phyloP scores from a whole-genome alignment of 2,113 vertebrate genomes.

The western clawed frog (Xenopus tropicalis) region DNA sequence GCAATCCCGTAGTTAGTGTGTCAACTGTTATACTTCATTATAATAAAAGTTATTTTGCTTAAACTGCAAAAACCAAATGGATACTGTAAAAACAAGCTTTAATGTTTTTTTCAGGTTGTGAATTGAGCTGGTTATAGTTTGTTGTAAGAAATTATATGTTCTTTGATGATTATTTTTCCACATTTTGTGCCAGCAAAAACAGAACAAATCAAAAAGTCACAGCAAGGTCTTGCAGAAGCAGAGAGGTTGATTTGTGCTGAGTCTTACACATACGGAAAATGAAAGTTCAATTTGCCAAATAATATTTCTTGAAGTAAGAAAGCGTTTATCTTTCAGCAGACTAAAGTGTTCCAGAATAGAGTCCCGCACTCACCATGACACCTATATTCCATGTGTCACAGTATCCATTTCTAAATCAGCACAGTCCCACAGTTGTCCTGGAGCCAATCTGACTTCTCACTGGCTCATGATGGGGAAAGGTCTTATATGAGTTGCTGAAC shows the following conservation, averaged over 20 bases:
- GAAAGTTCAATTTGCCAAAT: slow-evolving; percentile 35
- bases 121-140: too few relatives aligned
- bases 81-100: too few relatives aligned
- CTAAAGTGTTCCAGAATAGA: not conserved
- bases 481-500: not conserved
- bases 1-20: too few relatives aligned
- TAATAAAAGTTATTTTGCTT: too few relatives aligned
- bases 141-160: not conserved
- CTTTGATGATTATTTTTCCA: not conserved
- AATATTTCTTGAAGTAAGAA: slow-evolving; percentile 15
- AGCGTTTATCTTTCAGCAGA: not conserved
- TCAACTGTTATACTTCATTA: too few relatives aligned
- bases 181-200: slow-evolving; percentile 18
- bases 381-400: not conserved
- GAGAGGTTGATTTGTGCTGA: slow-evolving; percentile 12
- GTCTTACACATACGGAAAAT: slow-evolving; percentile 18
- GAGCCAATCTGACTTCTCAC: not conserved
- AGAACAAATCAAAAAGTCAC: slow-evolving; percentile 10
- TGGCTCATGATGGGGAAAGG: not conserved
- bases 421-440: not conserved
- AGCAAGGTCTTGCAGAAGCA: not conserved
- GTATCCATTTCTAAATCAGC: not conserved
- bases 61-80: too few relatives aligned
- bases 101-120: too few relatives aligned
- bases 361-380: not conserved